Evolutionary conservation across 2,113 vertebrate genomes (phyloP).

Genomic region (Albula goreensis): DNA sequence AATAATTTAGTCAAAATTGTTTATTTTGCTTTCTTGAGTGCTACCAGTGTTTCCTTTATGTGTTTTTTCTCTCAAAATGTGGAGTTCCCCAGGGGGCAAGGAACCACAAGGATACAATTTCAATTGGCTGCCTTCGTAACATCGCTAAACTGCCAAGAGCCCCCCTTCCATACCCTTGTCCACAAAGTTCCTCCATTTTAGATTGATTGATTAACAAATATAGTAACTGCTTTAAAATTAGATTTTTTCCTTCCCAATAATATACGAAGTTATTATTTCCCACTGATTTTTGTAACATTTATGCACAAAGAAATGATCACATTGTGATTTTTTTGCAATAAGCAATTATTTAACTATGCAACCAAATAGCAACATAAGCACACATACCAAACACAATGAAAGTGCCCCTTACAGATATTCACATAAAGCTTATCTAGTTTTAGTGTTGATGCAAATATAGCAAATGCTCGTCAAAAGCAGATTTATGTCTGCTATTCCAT

Average conservation of each 20-base stretch:
- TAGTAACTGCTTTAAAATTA: background rate
- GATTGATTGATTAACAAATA: background rate
- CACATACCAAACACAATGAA: background rate
- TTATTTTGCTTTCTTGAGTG: conserved; percentile 75
- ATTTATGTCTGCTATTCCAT: no score
- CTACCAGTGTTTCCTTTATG: conserved; percentile 74
- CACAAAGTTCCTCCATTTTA: background rate
- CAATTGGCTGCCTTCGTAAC: conserved; percentile 42
- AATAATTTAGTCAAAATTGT: conserved; percentile 76
- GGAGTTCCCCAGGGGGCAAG: conserved; percentile 27
- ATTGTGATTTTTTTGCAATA: background rate
- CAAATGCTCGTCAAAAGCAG: no score
- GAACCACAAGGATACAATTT: conserved; percentile 43
- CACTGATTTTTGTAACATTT: background rate
- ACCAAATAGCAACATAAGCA: background rate
- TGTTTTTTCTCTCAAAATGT: conserved; percentile 56
- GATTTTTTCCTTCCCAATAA: background rate
- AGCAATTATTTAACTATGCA: background rate
- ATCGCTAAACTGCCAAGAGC: conserved; percentile 45
- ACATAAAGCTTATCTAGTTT: background rate
- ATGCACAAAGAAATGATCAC: background rate
- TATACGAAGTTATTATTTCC: background rate
- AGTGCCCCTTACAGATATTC: background rate
- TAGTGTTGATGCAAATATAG: background rate
- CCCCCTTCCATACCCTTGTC: background rate